A percentile compares a stretch with the other conserved stretches of the same genome.
phyloP scores from a whole-genome alignment of 2,113 vertebrate genomes.

The Rafetus swinhoei region DNA sequence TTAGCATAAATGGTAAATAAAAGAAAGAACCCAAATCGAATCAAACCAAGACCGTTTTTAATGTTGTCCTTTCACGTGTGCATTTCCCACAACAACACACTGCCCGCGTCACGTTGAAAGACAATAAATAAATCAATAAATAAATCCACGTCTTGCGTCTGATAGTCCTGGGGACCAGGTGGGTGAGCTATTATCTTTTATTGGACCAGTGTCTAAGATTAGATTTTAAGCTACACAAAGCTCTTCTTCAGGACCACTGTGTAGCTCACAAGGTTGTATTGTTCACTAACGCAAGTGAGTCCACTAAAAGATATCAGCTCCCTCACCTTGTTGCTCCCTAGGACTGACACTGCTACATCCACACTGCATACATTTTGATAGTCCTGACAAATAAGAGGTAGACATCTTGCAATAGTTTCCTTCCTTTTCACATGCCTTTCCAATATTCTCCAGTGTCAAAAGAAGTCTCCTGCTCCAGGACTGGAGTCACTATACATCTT shows the following conservation, averaged over 20 bases:
- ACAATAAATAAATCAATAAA: background rate
- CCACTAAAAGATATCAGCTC: background rate
- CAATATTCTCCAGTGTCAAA: background rate
- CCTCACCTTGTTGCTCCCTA: background rate
- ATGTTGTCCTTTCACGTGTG: background rate
- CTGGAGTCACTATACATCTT: background rate
- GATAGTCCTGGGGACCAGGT: background rate
- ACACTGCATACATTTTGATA: background rate
- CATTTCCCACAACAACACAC: background rate
- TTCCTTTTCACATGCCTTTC: background rate
- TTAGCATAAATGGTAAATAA: background rate
- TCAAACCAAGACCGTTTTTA: background rate
- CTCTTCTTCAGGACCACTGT: background rate
- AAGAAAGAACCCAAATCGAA: background rate
- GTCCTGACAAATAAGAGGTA: constrained; percentile 8
- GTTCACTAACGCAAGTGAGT: background rate
- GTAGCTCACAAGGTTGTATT: background rate
- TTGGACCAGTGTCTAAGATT: background rate
- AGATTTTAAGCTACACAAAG: background rate
- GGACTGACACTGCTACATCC: background rate
- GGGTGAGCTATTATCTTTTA: background rate
- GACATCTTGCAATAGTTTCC: background rate
- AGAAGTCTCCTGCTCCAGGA: background rate
- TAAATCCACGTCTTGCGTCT: background rate
- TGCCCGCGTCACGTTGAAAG: background rate